Percentiles rank a stretch among this genome's conserved stretches.
These are phyloP conservation scores for Myoxocephalus aenaeus DNA, from an alignment of 2,797 vertebrate species.

Conservation along the genomic window DNA sequence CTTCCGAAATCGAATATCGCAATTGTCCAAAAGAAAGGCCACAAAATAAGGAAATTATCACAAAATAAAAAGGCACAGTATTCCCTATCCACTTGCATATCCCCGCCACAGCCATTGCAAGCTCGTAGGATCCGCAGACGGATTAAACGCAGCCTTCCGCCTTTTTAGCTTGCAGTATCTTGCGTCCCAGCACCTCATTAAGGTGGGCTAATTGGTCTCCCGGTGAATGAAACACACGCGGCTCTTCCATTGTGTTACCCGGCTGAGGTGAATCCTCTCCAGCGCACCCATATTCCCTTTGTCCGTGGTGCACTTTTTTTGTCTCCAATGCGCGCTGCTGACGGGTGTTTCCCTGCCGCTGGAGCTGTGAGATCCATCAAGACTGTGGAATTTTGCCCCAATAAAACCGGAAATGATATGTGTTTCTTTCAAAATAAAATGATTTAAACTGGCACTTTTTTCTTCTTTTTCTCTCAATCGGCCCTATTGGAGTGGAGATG, in stretches of 20 bases:
- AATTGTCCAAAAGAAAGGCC: slow-evolving; percentile 89
- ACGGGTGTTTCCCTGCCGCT: slow-evolving; percentile 85
- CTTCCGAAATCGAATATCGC: slow-evolving; percentile 92
- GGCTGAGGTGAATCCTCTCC: slow-evolving; percentile 73
- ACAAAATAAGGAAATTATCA: slow-evolving; percentile 84
- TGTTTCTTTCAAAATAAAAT: slow-evolving; percentile 57
- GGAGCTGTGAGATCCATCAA: slow-evolving; percentile 73
- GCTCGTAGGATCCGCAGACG: slow-evolving; percentile 84
- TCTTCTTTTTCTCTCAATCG: background rate
- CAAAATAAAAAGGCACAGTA: slow-evolving; percentile 84
- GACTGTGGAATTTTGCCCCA: rapidly evolving
- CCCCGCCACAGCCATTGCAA: slow-evolving; percentile 86
- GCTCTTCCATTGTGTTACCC: slow-evolving; percentile 74
- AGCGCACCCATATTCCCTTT: slow-evolving; percentile 87
- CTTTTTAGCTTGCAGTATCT: slow-evolving; percentile 85
- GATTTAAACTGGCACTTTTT: rapidly evolving
- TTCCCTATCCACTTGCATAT: slow-evolving; percentile 82
- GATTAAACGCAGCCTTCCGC: slow-evolving; percentile 86
- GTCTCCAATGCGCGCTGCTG: slow-evolving; percentile 82
- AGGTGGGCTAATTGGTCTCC: slow-evolving; percentile 81
- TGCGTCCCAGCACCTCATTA: slow-evolving; percentile 85
- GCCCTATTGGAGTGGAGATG: background rate
- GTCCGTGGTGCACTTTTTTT: slow-evolving; percentile 76
- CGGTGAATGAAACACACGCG: slow-evolving; percentile 67
- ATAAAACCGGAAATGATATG: slow-evolving; percentile 17